Evolutionary conservation across 2,113 vertebrate species (phyloP), one percentile per base, ranked within the genome.

Genomic region (Sebastes schlegelii): DNA sequence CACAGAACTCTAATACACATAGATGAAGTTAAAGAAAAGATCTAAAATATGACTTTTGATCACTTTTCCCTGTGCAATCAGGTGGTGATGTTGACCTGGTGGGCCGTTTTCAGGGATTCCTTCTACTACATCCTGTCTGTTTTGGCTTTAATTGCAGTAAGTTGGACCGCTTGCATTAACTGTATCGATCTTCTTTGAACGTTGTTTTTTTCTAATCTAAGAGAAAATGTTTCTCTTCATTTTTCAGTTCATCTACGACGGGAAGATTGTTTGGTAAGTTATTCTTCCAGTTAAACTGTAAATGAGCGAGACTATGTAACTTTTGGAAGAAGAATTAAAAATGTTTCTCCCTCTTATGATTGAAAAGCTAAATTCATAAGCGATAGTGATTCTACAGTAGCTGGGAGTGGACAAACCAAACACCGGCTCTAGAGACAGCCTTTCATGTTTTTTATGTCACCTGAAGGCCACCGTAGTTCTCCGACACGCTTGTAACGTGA

Each of bases 31-130:
- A 65, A 43, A 52, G 11, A 40, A 23, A 58, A 12, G 8, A 45
- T 43, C 10, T 68, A 6, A 58, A 16, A n/a, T 57, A 11, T 79
- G 42, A 55, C 48, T 26, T 3, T 34, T 34, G 0, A 34, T 34
- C 10, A 26, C 34, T 42, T 61, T 58, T 43, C 3, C 55, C 8
- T 75, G 42, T 85, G 23, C 54, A 57, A 40, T 64, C 88, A 99
- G 98, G 98, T 99, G 88, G 98, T 99, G 77, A 80, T 93, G 55
- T 94, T 99, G 88, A 99, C 97, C 1, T 96, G 95, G 95, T 99
- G 98, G 98, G 95, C 98, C 0, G 97, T 99, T 83, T 99, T 96
- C 92, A 96, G 98, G 51, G 98, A 99, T 89, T 99, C 98, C 8
- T 90, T 95, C 75, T 99, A 97, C 92, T 99, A 99, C 93, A 99